Percentiles rank a stretch among this genome's conserved stretches.
phyloP scores from a whole-genome alignment of 2,888 invertebrate genomes.

The Lordiphosa andalusiaca region DNA sequence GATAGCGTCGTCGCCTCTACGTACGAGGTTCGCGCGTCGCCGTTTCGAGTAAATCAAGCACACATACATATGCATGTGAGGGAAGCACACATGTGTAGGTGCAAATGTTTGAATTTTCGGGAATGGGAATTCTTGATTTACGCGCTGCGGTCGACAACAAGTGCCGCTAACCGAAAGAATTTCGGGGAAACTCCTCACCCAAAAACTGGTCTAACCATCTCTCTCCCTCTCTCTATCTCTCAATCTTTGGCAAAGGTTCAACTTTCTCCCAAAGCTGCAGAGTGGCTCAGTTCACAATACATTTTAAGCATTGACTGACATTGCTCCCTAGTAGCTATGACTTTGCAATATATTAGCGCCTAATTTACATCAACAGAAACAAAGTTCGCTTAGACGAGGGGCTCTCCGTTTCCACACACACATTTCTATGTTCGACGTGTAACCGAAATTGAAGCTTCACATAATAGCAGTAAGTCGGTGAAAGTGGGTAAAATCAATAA shows the following conservation, averaged over 20 bases:
- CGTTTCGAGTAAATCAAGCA: background rate
- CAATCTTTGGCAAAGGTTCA: slow-evolving; percentile 27
- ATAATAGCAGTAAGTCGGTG: slow-evolving; percentile 41
- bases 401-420: slow-evolving; percentile 30
- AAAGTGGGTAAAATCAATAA: slow-evolving; percentile 76
- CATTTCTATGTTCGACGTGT: slow-evolving; percentile 20
- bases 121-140: slow-evolving; percentile 9
- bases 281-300: slow-evolving; percentile 1
- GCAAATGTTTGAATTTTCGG: slow-evolving; percentile 21
- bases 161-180: slow-evolving; percentile 12
- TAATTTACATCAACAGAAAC: slow-evolving; percentile 35
- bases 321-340: slow-evolving; percentile 33
- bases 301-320: slow-evolving; percentile 29
- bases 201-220: background rate
- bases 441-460: slow-evolving; percentile 9
- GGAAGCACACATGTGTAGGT: background rate
- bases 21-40: slow-evolving; percentile 1
- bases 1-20: slow-evolving; percentile 19
- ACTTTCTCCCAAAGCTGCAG: slow-evolving; percentile 55
- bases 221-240: too few species aligned
- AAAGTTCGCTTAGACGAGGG: slow-evolving; percentile 27
- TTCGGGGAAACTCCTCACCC: too few species aligned
- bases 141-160: slow-evolving; percentile 20
- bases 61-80: background rate
- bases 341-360: slow-evolving; percentile 47